Percentiles rank a stretch among this genome's conserved stretches.
Evolutionary conservation across 2,888 invertebrate genomes (phyloP).

Genomic region (Anoncus sp.): DNA sequence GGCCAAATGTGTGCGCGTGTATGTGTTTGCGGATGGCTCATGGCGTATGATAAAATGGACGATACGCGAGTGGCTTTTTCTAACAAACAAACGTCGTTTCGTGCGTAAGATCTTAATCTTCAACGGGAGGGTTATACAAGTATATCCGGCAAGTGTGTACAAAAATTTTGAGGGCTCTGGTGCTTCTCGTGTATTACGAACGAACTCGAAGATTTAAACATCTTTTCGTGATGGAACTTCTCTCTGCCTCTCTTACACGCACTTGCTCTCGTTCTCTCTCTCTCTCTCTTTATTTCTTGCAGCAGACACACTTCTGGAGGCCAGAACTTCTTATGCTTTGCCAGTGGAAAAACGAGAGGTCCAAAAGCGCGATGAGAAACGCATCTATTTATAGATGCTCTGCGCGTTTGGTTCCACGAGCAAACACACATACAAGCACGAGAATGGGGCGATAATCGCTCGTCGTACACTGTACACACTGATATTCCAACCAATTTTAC

Average conservation of each 20-base stretch:
- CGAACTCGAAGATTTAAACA: conserved; percentile 56
- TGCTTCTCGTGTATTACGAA: conserved; percentile 44
- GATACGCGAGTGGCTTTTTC: conserved; percentile 55
- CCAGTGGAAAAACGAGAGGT: conserved; percentile 31
- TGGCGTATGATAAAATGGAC: conserved; percentile 35
- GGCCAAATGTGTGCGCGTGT: too few relatives aligned
- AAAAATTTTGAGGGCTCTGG: conserved; percentile 42
- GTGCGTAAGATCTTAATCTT: conserved; percentile 47
- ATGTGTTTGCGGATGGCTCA: background rate
- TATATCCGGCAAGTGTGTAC: conserved; percentile 44
- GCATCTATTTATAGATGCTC: conserved; percentile 67
- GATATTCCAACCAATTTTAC: conserved; percentile 24
- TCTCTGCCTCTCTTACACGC: conserved; percentile 1
- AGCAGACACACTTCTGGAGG: conserved; percentile 36
- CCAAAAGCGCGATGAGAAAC: conserved; percentile 62
- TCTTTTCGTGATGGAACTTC: conserved; percentile 48
- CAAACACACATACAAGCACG: background rate
- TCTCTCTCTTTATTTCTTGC: conserved; percentile 29
- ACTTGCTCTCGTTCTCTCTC: background rate
- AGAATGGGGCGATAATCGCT: conserved; percentile 44
- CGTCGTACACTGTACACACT: background rate
- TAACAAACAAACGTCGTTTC: conserved; percentile 63
- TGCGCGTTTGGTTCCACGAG: conserved; percentile 36
- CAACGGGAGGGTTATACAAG: background rate
- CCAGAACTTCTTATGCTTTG: conserved; percentile 34